A percentile compares a stretch with the other conserved stretches of the same genome.
Evolutionary conservation across 2,888 invertebrate genomes (phyloP).

Genomic region (Steinernema hermaphroditum): DNA sequence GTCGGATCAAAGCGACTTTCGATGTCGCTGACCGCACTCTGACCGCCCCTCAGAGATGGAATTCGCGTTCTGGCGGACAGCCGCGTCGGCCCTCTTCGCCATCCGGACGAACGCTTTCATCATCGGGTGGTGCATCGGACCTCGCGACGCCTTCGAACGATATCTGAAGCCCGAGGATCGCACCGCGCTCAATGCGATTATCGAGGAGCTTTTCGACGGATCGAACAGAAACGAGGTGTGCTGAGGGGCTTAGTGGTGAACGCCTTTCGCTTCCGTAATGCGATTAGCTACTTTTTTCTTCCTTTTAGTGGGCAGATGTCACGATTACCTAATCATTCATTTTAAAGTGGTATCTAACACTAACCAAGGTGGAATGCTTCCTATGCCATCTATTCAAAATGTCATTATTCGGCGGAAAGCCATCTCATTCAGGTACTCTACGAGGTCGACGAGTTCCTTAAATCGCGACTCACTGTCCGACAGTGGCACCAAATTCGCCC

Average conservation of each 20-base stretch:
- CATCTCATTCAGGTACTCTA: slow-evolving; percentile 22
- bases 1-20: slow-evolving; percentile 12
- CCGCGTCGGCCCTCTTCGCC: background rate
- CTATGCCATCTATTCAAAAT: too few species aligned
- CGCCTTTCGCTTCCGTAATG: background rate
- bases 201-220: slow-evolving; percentile 33
- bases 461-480: slow-evolving; percentile 24
- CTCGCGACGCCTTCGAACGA: slow-evolving; percentile 31
- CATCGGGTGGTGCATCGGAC: slow-evolving; percentile 33
- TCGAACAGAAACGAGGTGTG: slow-evolving; percentile 32
- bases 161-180: slow-evolving; percentile 27
- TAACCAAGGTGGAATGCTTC: too few species aligned
- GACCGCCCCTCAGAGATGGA: slow-evolving; percentile 17
- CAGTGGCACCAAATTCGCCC: slow-evolving; percentile 32
- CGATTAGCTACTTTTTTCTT: background rate
- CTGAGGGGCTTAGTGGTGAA: background rate
- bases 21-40: too few species aligned
- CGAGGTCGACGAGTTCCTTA: slow-evolving; percentile 13
- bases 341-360: too few species aligned
- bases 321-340: too few species aligned
- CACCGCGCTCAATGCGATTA: slow-evolving; percentile 7
- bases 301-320: background rate
- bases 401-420: too few species aligned
- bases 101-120: slow-evolving; percentile 4
- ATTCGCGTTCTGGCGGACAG: slow-evolving; percentile 3